Evolutionary conservation across 2,888 invertebrate genomes (phyloP), one percentile per base, ranked within the genome.

Genomic region (Orthonevra nobilis): DNA sequence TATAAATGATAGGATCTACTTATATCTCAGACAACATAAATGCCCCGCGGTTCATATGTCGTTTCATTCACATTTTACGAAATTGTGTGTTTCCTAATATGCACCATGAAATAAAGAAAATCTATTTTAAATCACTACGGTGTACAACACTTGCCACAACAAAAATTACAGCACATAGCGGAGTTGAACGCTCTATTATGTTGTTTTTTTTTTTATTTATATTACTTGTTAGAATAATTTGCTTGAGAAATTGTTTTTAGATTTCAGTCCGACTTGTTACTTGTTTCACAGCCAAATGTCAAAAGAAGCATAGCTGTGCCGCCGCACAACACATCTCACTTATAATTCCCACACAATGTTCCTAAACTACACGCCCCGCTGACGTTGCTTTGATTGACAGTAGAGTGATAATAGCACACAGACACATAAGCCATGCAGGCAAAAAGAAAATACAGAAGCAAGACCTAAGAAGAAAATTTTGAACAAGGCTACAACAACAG

Each of bases 271-370:
- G 66, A 66, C 73, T 86, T 85, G 83, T 83, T 85, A 81, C 83
- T 85, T 85, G 86, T 84, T 85, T 86, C 86, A 85, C 86, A 86
- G 86, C 85, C 85, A 84, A 86, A 84, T 85, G 84, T 83, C 82
- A 84, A 86, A 86, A 86, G 85, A 86, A 85, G 81, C 83, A 69
- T 46, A 72, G 23, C 54, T 36, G 44, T 42, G 63, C 56, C 40
- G 48, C 66, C 46, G 46, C 73, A 73, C 72, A 72, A 54, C 58
- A 70, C 64, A 79, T 61, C 46, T 70, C 23, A 36, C 56, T 72
- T 72, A 38, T 46, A 66, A 73, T 61, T 79, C 73, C 44, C 73
- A 79, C 61, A 72, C 32, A 15, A 54, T n/a, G 44, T 64, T 61
- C 19, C 38, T 38, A 14, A 26, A 60, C 58, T 54, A 61, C 19